Evolutionary conservation across 2,888 invertebrate genomes (phyloP), one percentile per base, ranked within the genome.

Genomic region (Netelia fuscicornis): DNA sequence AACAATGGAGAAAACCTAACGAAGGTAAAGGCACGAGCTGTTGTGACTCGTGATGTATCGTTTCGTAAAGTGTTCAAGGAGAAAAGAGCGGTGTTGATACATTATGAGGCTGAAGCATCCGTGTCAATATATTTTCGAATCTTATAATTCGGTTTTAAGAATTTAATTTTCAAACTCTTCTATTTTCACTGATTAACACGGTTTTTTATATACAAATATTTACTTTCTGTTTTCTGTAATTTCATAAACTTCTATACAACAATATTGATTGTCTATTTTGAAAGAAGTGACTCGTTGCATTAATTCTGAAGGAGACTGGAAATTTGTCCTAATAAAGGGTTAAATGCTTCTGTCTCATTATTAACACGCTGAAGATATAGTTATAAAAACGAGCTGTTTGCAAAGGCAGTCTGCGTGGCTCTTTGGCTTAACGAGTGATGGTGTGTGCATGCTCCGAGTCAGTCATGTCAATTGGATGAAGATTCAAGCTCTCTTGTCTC

Each of bases 331-430:
- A 48, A 13, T 13, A 48, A 48, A 48, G 48, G 48, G 48, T 48
- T 48, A 48, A 48, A 48, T 48, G 48, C 37, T 37, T 48, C 48
- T 48, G 48, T 56, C 56, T 56, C n/a, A 56, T n/a, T 56, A 8
- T 56, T 9, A 17, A 56, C 48, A 56, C n/a, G n/a, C 6, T 20
- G 17, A 2, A 20, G 56, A 56, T 56, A 56, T 17, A 56, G n/a
- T 56, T 56, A 56, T 17, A 48, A 48, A 3, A 13, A 20, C n/a
- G 56, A 56, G n/a, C 5, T 2, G 2, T n/a, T 48, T 48, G n/a
- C 56, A 20, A 20, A 56, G 48, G 75, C 58, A 85, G 84, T 70
- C 81, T 68, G 84, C 84, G 74, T 78, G 84, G 78, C 84, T 81
- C 81, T 64, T 9, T 67, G 37, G 25, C n/a, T 56, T 17, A 56